These are phyloP conservation scores for Diogma glabrata DNA, from an alignment of 2,888 invertebrate species.

Conservation along the genomic window DNA sequence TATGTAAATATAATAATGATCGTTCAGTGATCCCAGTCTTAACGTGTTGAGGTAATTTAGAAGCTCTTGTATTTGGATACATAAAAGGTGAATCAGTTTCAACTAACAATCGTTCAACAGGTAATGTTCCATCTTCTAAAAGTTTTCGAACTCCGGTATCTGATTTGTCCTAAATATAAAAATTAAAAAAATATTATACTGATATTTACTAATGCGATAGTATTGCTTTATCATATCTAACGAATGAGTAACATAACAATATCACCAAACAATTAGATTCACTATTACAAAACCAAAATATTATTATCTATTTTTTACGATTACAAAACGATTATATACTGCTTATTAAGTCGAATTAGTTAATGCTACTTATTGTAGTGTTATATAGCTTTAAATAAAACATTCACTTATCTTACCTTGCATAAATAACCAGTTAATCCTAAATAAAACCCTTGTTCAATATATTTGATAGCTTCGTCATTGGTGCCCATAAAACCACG, in stretches of 20 bases:
- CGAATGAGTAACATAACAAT: too few relatives aligned
- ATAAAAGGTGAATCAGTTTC: conserved; percentile 94
- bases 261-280: too few relatives aligned
- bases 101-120: conserved; percentile 72
- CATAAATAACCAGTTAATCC: conserved; percentile 59
- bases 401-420: conserved; percentile 24
- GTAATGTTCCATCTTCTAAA: conserved; percentile 66
- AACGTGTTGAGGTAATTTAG: conserved; percentile 77
- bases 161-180: conserved; percentile 80
- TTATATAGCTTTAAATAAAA: neutral
- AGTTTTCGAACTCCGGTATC: conserved; percentile 79
- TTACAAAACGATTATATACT: too few relatives aligned
- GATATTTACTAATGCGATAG: too few relatives aligned
- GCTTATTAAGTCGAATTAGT: too few relatives aligned
- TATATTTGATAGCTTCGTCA: conserved; percentile 70
- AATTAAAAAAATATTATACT: neutral
- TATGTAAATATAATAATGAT: conserved; percentile 40
- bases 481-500: conserved; percentile 87
- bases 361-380: too few relatives aligned
- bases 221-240: too few relatives aligned
- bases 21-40: conserved; percentile 79
- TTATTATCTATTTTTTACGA: too few relatives aligned
- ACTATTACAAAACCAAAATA: too few relatives aligned
- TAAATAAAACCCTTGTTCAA: conserved; percentile 75
- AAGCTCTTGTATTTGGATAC: conserved; percentile 90